Evolutionary conservation across 2,113 vertebrate species (phyloP), one percentile per base, ranked within the genome.

Genomic region (Neomonachus schauinslandi): DNA sequence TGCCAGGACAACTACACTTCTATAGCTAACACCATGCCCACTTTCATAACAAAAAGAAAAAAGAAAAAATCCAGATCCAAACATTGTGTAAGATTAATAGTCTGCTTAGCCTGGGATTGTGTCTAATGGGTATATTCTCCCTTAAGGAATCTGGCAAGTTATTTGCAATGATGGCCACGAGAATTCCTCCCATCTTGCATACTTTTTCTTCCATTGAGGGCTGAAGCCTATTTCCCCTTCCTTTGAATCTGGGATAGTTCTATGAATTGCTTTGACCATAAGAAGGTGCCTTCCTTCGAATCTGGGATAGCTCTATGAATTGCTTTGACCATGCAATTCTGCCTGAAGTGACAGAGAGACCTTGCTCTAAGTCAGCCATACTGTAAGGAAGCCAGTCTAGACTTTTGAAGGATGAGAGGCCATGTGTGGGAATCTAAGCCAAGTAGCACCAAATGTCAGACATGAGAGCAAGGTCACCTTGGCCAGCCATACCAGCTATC

Each of bases 251-350:
- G 51, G 42, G 63, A 53, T 93, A 71, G 39, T 36, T 92, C 69
- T 96, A 13, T 67, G 55, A 96, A 24, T 82, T 89, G 31, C 33
- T 89, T 55, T 85, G 67, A 76, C 51, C 42, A 84, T 59, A 14
- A 92, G n/a, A 71, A 79, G 86, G 21, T 82, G 53, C 39, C 39
- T 39, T 39, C 39, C 39, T 39, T 39, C 39, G 39, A 39, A 84
- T 88, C 77, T 93, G 51, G 42, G 63, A 53, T 93, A 71, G 36
- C 46, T 92, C 67, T 96, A 13, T 67, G 55, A 96, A 24, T 82
- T 89, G 31, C 33, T 89, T 55, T 85, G 67, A 76, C 51, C 42
- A 84, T 59, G 46, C 46, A 46, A 46, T 46, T 46, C 46, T 83
- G 55, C 13, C 51, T 61, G 19, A 83, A 65, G 3, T 96, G 79